These are phyloP conservation scores for Suncus etruscus DNA, from an alignment of 2,113 vertebrate species.

Conservation along the genomic window DNA sequence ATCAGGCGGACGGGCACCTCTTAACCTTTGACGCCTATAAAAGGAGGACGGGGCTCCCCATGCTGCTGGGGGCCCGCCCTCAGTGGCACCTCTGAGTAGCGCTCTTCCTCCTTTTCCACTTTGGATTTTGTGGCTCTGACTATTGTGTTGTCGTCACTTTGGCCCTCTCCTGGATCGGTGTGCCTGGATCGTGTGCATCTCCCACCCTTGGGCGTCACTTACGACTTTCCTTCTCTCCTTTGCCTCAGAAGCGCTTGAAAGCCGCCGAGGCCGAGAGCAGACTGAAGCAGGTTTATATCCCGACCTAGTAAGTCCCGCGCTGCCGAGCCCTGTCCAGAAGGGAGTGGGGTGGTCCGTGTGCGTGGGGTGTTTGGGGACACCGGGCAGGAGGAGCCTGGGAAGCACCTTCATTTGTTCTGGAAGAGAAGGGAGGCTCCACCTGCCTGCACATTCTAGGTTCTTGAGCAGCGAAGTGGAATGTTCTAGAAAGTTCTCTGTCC, in stretches of 20 bases:
- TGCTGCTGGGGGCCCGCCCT: no score
- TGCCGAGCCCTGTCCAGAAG: no score
- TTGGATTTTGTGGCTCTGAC: constrained; percentile 12
- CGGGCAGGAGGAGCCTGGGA: no score
- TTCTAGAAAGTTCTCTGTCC: not conserved
- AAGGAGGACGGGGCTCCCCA: no score
- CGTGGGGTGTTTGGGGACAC: no score
- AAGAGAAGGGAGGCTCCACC: not conserved
- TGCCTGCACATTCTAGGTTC: constrained; percentile 1
- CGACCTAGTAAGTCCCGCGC: constrained; percentile 97
- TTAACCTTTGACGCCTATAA: no score
- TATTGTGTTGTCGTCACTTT: not conserved
- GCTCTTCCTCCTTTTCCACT: constrained; percentile 34
- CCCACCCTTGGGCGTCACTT: constrained; percentile 46
- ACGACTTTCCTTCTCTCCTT: constrained; percentile 81
- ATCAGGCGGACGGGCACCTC: no score
- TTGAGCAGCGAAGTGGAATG: constrained; percentile 1
- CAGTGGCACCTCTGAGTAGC: not conserved
- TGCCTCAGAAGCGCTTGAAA: constrained; percentile 95
- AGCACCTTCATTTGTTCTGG: not conserved
- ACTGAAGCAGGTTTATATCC: constrained; percentile 99
- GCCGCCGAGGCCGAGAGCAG: constrained; percentile 99
- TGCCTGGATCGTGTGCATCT: no score
- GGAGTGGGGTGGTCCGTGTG: no score
- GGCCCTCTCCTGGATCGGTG: no score